A percentile compares a stretch with the other conserved stretches of the same genome.
Conservation (phyloP, 1,140 invertebrate species). For the Conopomorpha cramerella region DNA sequence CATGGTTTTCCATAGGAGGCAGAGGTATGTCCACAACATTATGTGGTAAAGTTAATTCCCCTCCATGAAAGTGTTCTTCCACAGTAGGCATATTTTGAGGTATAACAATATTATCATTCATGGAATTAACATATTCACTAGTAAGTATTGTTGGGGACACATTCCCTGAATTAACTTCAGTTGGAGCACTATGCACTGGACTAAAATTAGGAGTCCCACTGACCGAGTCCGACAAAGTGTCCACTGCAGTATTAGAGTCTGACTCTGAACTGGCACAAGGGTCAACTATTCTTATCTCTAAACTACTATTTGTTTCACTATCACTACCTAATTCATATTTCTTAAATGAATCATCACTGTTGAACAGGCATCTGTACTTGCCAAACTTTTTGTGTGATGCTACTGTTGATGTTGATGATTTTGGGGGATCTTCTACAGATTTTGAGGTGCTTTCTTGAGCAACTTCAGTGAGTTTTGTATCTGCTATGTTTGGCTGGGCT, state of each 20-base stretch:
- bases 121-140: no score
- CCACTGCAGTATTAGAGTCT: conserved; percentile 44
- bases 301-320: conserved; percentile 52
- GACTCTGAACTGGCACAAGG: conserved; percentile 54
- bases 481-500: no score
- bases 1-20: no score
- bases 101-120: no score
- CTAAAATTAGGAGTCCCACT: conserved; percentile 22
- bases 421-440: conserved; percentile 14
- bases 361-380: conserved; percentile 52
- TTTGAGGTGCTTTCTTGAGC: no score
- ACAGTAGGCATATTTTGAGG: no score
- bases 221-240: conserved; percentile 31
- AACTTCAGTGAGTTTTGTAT: no score
- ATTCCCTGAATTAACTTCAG: no score
- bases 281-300: conserved; percentile 50
- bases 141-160: no score
- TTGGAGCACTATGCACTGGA: conserved; percentile 20
- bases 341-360: conserved; percentile 29
- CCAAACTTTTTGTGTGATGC: conserved; percentile 55
- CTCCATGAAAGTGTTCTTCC: no score
- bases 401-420: conserved; percentile 14
- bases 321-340: conserved; percentile 49
- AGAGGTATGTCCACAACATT: no score
- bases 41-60: no score